These are phyloP conservation scores for Lochmaea capreae DNA, from an alignment of 2,888 invertebrate genomes.

Conservation along the genomic window DNA sequence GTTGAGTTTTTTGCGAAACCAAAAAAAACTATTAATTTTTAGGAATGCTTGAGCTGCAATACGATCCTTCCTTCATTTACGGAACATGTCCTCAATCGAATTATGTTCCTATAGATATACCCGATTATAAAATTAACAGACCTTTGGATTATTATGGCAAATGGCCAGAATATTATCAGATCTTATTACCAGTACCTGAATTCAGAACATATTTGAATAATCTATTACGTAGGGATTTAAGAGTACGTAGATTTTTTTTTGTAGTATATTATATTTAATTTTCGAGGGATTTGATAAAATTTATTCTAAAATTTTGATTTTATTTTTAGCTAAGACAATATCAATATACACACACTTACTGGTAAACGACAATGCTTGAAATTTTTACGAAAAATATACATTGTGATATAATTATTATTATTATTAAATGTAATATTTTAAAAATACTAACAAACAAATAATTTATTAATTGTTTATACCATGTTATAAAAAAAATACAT, in stretches of 20 bases:
- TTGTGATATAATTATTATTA: neutral
- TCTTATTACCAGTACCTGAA: constrained; percentile 49
- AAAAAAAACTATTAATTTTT: constrained; percentile 12
- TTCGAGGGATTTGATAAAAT: no score
- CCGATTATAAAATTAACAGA: constrained; percentile 49
- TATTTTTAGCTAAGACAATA: constrained; percentile 49
- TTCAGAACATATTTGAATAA: constrained; percentile 52
- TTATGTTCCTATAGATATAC: constrained; percentile 52
- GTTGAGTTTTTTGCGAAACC: no score
- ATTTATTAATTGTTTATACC: no score
- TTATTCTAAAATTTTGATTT: constrained; percentile 9
- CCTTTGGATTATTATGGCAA: constrained; percentile 51
- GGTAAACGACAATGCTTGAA: constrained; percentile 32
- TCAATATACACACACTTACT: constrained; percentile 51
- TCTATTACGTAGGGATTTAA: constrained; percentile 49
- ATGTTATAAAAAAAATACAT: no score
- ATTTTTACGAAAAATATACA: neutral
- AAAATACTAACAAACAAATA: no score
- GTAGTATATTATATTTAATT: no score
- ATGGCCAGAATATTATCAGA: constrained; percentile 51
- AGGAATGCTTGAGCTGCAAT: constrained; percentile 51
- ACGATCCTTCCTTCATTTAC: constrained; percentile 43
- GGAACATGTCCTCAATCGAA: constrained; percentile 49
- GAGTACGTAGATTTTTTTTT: constrained; percentile 43
- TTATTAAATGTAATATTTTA: neutral